These are phyloP conservation scores for Perdix hodgsoniae DNA, from an alignment of 2,797 vertebrate genomes.

Conservation along the genomic window DNA sequence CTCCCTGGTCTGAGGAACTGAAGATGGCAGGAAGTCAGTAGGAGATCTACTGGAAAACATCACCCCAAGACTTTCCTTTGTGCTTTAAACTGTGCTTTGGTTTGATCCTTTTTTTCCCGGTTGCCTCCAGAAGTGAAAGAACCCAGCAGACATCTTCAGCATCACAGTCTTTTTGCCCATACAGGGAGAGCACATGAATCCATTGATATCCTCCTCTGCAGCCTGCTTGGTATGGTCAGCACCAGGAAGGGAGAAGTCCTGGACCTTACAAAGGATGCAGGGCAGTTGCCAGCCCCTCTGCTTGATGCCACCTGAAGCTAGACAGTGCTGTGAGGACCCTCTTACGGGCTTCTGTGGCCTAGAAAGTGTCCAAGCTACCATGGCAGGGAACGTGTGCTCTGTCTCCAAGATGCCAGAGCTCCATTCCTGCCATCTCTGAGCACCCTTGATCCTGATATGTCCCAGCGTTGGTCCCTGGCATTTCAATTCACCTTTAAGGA, in stretches of 20 bases:
- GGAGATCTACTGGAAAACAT: background rate
- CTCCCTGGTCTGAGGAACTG: background rate
- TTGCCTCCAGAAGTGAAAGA: background rate
- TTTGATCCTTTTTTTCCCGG: background rate
- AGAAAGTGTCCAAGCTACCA: background rate
- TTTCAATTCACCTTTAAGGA: background rate
- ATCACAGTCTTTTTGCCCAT: background rate
- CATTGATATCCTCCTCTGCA: background rate
- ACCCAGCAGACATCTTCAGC: background rate
- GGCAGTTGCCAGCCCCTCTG: background rate
- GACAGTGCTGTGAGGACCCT: background rate
- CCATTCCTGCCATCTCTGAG: background rate
- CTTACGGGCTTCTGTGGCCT: background rate
- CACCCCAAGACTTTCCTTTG: background rate
- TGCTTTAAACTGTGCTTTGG: background rate
- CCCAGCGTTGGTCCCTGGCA: background rate
- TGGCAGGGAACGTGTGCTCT: background rate
- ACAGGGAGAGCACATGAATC: background rate
- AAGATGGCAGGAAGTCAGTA: background rate
- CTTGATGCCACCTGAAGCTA: background rate
- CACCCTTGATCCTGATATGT: background rate
- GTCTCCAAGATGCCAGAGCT: background rate
- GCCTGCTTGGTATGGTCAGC: background rate
- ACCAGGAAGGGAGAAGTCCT: background rate
- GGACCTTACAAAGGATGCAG: background rate